Percentiles rank a stretch among this genome's conserved stretches.
These are phyloP conservation scores for Manis javanica DNA, from an alignment of 2,797 vertebrate genomes.

Conservation along the genomic window DNA sequence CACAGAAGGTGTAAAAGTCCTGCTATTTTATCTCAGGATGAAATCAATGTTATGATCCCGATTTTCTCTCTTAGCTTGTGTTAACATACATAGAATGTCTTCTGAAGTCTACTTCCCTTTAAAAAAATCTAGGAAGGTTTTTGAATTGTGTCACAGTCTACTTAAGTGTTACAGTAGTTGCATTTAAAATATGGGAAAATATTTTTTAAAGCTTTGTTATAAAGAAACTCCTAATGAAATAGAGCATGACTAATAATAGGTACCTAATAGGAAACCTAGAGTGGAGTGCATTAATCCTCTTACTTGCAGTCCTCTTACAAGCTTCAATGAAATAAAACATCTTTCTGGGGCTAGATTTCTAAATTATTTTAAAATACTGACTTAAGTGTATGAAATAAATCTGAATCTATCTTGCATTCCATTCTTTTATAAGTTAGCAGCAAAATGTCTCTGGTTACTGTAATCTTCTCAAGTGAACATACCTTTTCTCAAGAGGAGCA, in stretches of 20 bases:
- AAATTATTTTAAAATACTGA: conserved; percentile 43
- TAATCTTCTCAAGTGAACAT: conserved; percentile 29
- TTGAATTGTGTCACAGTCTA: conserved; percentile 14
- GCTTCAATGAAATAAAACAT: not conserved
- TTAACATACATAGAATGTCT: conserved; percentile 5
- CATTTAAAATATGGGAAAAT: not conserved
- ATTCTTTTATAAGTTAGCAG: conserved; percentile 25
- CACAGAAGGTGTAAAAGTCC: not conserved
- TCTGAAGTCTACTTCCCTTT: conserved; percentile 19
- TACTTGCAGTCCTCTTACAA: not conserved
- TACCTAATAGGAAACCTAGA: conserved; percentile 11
- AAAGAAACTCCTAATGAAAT: not conserved
- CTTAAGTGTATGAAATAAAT: conserved; percentile 19
- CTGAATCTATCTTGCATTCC: not conserved
- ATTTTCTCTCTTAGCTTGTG: conserved; percentile 31
- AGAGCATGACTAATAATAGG: not conserved
- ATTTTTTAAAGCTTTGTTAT: not conserved
- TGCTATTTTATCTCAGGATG: conserved; percentile 38
- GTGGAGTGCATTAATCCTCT: not conserved
- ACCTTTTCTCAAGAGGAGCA: conserved; percentile 52
- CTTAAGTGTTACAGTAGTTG: not conserved
- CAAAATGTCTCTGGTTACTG: not conserved
- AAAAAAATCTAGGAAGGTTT: not conserved
- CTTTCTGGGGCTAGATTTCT: conserved; percentile 22
- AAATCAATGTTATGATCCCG: conserved; percentile 12